Evolutionary conservation across 1,140 invertebrate genomes (phyloP).

Genomic region (Aphelinus certus): DNA sequence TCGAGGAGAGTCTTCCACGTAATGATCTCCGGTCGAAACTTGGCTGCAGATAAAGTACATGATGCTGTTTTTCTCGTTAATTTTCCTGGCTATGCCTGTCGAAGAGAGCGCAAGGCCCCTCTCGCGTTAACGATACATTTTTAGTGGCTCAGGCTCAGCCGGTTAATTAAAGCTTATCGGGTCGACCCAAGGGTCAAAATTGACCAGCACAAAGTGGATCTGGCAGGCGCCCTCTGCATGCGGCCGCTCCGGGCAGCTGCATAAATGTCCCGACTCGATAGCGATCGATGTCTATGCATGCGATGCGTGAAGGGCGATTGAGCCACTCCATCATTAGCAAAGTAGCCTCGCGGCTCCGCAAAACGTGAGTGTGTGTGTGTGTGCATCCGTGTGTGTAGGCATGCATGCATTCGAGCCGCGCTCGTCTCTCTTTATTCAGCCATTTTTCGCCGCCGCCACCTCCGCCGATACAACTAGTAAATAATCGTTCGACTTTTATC

Average conservation of each 20-base stretch:
- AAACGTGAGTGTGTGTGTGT: neutral
- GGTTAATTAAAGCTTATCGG: slow-evolving; percentile 24
- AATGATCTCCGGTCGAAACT: too few species aligned
- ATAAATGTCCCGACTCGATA: neutral
- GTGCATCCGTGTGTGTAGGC: neutral
- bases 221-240: neutral
- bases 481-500: slow-evolving; percentile 31
- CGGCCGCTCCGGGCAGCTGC: too few species aligned
- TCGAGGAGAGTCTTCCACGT: too few species aligned
- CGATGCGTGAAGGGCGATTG: neutral
- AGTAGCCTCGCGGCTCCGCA: neutral
- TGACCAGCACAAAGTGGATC: neutral
- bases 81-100: too few species aligned
- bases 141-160: neutral
- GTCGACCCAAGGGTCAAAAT: neutral
- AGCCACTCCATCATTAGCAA: slow-evolving; percentile 20
- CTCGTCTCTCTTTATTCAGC: neutral
- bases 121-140: slow-evolving; percentile 12
- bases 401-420: too few species aligned
- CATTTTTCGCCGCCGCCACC: neutral
- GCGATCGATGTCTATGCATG: slow-evolving; percentile 1
- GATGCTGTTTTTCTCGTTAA: too few species aligned
- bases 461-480: neutral
- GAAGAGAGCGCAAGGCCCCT: neutral
- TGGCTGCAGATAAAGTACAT: too few species aligned